Base-by-base conservation (phyloP, 2,797 vertebrate genomes). In the Spondyliosoma cantharus region DNA sequence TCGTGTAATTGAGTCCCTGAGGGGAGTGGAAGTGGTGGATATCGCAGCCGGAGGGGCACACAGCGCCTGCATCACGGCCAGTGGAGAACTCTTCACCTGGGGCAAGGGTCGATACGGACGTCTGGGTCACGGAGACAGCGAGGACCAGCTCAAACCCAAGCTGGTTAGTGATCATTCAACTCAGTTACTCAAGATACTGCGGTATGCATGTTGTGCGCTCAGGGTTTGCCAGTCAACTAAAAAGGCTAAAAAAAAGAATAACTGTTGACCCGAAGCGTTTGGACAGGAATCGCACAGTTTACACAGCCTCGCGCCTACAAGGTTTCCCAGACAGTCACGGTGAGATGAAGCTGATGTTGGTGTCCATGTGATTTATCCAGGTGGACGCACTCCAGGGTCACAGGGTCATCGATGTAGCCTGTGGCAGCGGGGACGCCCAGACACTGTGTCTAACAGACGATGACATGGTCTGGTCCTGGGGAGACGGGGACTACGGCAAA, bases 391-490 rank as follows among this genome's bases (percentile, higher is more conserved):
- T 99, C 5, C 98, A 99, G 91, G 97, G 98, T 76, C 98, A 98
- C 91, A 95, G 96, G 60, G 98, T 99, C 76, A 97, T 99, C 3
- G 97, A 99, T 32, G 96, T 99, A 24, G 98, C 98, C 7, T 99
- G 98, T 71, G 98, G 98, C 83, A 99, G 98, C 0, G 98, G 98
- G 20, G 98, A 99, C 2, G 98, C 98, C 22, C 98, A 99, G 92
- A 99, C 98, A 0, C 90, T 99, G 69, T 99, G 98, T 92, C 94
- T 99, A 81, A 98, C 97, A 0, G 98, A 99, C 56, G 97, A 99
- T 73, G 98, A 99, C 91, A 98, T 97, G 54, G 98, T 99, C 66
- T 99, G 98, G 98, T 99, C 98, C 52, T 99, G 98, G 98, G 98
- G 98, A 24, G 98, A 99, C 48, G 98, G 98, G 48, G 98, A 99